Base-by-base conservation (phyloP, 2,797 vertebrate species). In the Anabacerthia variegaticeps region DNA sequence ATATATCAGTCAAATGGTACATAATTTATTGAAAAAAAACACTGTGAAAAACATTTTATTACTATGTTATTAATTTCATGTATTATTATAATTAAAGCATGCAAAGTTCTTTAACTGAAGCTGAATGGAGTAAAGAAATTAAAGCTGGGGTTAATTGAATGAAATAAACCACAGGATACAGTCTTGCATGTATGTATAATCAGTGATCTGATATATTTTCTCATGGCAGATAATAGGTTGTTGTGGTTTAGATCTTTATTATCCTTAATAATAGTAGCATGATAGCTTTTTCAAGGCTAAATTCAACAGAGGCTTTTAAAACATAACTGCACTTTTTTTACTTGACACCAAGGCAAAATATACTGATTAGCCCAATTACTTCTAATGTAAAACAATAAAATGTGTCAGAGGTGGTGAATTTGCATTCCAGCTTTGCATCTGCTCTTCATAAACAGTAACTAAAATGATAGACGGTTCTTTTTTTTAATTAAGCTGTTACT, bases 191-290 rank as follows among this genome's bases (percentile, higher is more conserved):
- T 63, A 34, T 8, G 22, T 17, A 18, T 20, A 80, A 19, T 61
- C 78, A 46, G 21, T 44, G 6, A 68, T 27, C 2, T 43, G 43
- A 46, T 21, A 37, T 7, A 14, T 11, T 77, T 88, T 71, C 59
- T 12, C 11, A 52, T 22, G 14, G 11, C 4, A 79, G 10, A 52
- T 39, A 77, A 19, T 6, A 17, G 0, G 0, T 22, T 41, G 20
- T n/a, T 69, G 26, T 24, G 6, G 3, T 71, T 85, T 58, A 76
- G 6, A 30, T 49, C 18, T 72, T 82, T 76, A 39, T 54, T 79
- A 34, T 43, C 3, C 17, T 78, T 24, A 78, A 14, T 41, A 75
- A 68, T 12, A 78, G 23, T 24, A 72, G 27, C 1, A 8, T 0
- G 0, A 44, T 26, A 66, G 19, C 28, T 79, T 79, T 88, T 58